These are phyloP conservation scores for Sinocyclocheilus rhinocerous DNA, from an alignment of 2,113 vertebrate genomes.

Conservation along the genomic window DNA sequence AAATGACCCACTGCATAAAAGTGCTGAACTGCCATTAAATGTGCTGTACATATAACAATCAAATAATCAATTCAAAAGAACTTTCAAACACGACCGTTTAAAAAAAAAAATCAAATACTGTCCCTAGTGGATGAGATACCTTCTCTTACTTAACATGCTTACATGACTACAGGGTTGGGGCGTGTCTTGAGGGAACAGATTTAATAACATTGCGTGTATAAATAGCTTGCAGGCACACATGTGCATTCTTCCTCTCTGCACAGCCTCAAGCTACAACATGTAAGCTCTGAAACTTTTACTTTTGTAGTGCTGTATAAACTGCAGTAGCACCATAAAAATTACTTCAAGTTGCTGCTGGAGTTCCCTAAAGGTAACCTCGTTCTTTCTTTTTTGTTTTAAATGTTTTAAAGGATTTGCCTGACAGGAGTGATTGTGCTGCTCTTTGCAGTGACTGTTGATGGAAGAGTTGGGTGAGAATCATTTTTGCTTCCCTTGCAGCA, in stretches of 20 bases:
- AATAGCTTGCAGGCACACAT: neutral
- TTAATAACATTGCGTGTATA: constrained; percentile 17
- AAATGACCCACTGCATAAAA: neutral
- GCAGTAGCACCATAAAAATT: neutral
- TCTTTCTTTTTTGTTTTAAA: neutral
- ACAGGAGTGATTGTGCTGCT: constrained; percentile 65
- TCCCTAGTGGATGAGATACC: neutral
- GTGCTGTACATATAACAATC: neutral
- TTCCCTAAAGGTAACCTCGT: too few species aligned
- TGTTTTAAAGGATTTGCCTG: constrained; percentile 63
- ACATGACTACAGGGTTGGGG: constrained; percentile 16
- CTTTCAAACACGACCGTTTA: too few species aligned
- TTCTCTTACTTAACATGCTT: constrained; percentile 32
- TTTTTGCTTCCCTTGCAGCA: neutral
- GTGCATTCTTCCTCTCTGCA: neutral
- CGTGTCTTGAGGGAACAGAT: constrained; percentile 1
- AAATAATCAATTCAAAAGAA: too few species aligned
- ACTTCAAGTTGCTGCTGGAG: neutral
- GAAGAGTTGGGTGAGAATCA: constrained; percentile 70
- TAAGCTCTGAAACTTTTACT: neutral
- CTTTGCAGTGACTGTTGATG: constrained; percentile 66
- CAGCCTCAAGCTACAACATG: constrained; percentile 6
- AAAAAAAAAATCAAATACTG: neutral
- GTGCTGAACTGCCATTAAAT: neutral
- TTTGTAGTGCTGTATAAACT: neutral